Percentiles rank a stretch among this genome's conserved stretches.
These are phyloP conservation scores for Hydrotaea diabolus DNA, from an alignment of 2,888 invertebrate genomes.

Conservation along the genomic window DNA sequence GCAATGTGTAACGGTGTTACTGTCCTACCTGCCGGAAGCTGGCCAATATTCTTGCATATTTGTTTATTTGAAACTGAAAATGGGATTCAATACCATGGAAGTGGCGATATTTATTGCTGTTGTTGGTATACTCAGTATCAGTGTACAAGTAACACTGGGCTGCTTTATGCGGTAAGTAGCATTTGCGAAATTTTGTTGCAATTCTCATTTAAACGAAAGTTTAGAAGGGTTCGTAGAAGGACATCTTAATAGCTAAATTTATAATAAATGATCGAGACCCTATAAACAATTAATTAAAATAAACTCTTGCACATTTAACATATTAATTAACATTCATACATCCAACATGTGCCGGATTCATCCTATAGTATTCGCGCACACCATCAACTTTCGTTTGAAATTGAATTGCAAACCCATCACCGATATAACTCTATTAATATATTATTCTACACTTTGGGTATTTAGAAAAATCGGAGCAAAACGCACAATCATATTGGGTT, in stretches of 20 bases:
- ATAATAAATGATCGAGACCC: too few relatives aligned
- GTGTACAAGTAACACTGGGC: constrained; percentile 94
- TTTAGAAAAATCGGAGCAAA: constrained; percentile 89
- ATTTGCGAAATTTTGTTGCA: neutral
- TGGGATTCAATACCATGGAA: constrained; percentile 97
- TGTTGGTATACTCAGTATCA: constrained; percentile 96
- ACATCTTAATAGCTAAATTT: too few relatives aligned
- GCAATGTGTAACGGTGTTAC: constrained; percentile 97
- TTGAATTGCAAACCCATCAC: too few relatives aligned
- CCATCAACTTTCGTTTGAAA: neutral
- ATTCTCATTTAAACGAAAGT: too few relatives aligned
- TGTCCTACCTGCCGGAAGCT: constrained; percentile 98
- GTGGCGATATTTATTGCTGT: constrained; percentile 99
- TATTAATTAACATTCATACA: too few relatives aligned
- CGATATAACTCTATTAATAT: neutral
- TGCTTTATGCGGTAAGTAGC: constrained; percentile 85
- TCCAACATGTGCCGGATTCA: too few relatives aligned
- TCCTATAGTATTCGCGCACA: neutral
- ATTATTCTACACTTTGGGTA: neutral
- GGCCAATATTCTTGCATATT: constrained; percentile 99
- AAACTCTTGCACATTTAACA: too few relatives aligned
- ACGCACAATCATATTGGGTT: constrained; percentile 97
- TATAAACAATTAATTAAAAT: too few relatives aligned
- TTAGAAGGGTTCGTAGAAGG: too few relatives aligned
- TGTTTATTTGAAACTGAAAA: constrained; percentile 98